Evolutionary conservation across 2,113 vertebrate genomes (phyloP), one percentile per base, ranked within the genome.

Genomic region (Callipepla squamata): DNA sequence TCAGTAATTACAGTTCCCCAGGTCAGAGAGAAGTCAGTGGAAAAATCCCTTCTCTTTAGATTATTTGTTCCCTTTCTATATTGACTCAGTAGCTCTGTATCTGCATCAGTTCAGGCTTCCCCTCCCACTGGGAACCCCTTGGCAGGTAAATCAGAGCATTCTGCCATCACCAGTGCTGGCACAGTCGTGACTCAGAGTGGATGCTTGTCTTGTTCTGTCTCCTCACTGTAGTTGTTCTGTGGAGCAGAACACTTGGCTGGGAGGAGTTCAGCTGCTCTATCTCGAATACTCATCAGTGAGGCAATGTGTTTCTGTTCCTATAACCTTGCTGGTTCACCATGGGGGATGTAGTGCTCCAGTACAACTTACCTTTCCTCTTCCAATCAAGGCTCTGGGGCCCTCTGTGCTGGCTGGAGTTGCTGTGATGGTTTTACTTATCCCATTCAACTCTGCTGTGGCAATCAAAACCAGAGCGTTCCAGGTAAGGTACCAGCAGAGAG

Each of bases 371-470:
- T 23, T 85, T 77, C 76, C 70, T 76, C 50, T 86, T 92, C 75
- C 55, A 61, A 73, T 73, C 95, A 96, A 99, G 98, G 96, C 96
- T 96, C 97, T 99, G 48, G 99, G 99, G 34, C 97, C 99, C 2
- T 98, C 99, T 6, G 97, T 99, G 26, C 95, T 99, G 87, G 99
- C 99, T 32, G 99, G 99, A 30, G 98, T 99, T 13, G 98, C 98
- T 4, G 97, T 99, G 80, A 98, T 99, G 98, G 74, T 99, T 90
- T 98, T 99, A 89, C 97, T 99, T 63, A 99, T 99, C 80, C 99
- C 99, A 1, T 93, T 99, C n/a, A 99, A 99, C n/a, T 98, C 98
- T 25, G 97, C 97, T 55, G 98, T 99, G 45, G 99, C 99, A 59
- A 96, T 99, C 95, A 99, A 99, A 97, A 99, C 98, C 38, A 98